Conservation (phyloP, 1,140 invertebrate species). For the Rhagoletis zephyria region DNA sequence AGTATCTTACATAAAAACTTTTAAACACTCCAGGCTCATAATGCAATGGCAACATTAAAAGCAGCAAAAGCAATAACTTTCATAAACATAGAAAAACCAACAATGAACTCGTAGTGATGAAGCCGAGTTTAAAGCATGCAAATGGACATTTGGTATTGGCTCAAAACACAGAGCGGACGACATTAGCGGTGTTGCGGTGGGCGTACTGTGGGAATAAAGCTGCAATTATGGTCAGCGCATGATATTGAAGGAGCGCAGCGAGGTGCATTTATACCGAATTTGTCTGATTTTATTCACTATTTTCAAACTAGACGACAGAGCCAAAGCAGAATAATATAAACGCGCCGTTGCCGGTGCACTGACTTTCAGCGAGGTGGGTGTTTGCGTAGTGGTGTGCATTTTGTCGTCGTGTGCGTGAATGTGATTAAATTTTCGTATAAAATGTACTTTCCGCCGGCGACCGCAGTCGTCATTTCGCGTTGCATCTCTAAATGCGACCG, state of each 20-base stretch:
- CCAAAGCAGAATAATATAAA: background rate
- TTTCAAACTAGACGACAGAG: slow-evolving; percentile 3
- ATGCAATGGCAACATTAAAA: background rate
- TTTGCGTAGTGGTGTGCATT: background rate
- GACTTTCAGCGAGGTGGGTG: background rate
- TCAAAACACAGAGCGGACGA: background rate
- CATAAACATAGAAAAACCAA: background rate
- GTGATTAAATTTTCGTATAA: slow-evolving; percentile 12
- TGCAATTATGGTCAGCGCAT: background rate
- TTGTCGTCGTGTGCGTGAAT: background rate
- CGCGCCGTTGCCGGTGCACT: background rate
- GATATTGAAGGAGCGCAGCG: background rate
- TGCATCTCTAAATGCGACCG: background rate
- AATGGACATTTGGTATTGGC: background rate
- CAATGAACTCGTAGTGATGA: background rate
- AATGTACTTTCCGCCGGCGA: background rate
- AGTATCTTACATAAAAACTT: too few species aligned
- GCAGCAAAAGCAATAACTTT: background rate
- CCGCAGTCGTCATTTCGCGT: background rate
- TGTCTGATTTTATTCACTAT: slow-evolving; percentile 42
- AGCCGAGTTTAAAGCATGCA: background rate
- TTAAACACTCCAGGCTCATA: too few species aligned
- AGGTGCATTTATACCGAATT: background rate
- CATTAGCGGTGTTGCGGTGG: background rate
- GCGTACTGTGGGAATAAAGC: background rate